Evolutionary conservation across 2,888 invertebrate genomes (phyloP).

Genomic region (Macrosiphum euphorbiae): DNA sequence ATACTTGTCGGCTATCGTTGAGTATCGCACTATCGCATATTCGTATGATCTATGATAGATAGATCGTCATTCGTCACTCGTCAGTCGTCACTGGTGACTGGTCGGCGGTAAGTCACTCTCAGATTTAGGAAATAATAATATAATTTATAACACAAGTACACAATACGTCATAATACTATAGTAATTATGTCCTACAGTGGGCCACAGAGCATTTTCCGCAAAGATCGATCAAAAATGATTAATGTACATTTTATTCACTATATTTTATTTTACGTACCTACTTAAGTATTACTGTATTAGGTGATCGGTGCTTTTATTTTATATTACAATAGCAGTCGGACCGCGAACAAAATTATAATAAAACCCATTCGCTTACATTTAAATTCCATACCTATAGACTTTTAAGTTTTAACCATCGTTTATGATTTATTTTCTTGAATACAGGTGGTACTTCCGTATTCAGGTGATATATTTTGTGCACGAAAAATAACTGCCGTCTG

Average conservation of each 20-base stretch:
- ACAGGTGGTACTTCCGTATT: not conserved
- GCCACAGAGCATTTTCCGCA: not conserved
- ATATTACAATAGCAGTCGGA: not conserved
- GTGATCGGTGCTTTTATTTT: not conserved
- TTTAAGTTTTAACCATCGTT: too few relatives aligned
- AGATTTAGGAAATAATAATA: not conserved
- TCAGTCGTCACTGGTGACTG: too few relatives aligned
- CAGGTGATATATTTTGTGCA: not conserved
- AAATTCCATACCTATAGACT: not conserved
- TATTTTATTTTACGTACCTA: not conserved
- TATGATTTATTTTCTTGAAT: not conserved
- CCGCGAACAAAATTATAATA: not conserved
- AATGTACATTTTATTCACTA: not conserved
- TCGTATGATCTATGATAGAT: too few relatives aligned
- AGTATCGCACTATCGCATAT: too few relatives aligned
- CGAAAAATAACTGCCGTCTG: not conserved
- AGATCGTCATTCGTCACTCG: too few relatives aligned
- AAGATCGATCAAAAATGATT: not conserved
- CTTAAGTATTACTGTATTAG: not conserved
- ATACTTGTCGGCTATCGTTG: not conserved
- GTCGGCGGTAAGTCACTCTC: too few relatives aligned
- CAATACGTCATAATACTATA: not conserved
- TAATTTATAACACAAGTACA: too few relatives aligned
- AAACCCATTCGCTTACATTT: not conserved
- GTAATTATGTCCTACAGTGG: not conserved